These are phyloP conservation scores for Glaucomys volans DNA, from an alignment of 2,113 vertebrate species.

Conservation along the genomic window DNA sequence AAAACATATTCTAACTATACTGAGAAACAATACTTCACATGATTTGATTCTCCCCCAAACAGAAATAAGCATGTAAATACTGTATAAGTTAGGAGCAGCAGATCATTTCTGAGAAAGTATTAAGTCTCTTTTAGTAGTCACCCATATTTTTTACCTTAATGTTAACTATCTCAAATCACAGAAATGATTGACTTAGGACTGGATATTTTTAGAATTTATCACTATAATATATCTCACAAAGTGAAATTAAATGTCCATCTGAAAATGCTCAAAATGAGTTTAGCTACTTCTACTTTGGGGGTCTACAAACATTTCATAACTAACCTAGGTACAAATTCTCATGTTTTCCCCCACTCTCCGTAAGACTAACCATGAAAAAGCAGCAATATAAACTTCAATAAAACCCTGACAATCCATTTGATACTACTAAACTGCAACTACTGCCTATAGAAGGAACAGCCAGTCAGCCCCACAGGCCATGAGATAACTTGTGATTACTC, in stretches of 20 bases:
- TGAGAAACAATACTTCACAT: not conserved
- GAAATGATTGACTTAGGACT: not conserved
- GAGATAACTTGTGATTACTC: not conserved
- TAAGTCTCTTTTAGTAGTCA: not conserved
- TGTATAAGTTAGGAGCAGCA: not conserved
- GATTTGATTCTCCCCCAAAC: not conserved
- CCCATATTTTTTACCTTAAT: constrained; percentile 17
- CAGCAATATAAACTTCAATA: not conserved
- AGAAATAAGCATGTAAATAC: not conserved
- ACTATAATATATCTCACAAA: not conserved
- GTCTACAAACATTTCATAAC: not conserved
- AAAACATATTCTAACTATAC: not conserved
- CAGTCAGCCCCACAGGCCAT: not conserved
- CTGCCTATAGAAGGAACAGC: too few relatives aligned
- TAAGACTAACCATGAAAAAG: not conserved
- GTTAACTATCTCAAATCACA: constrained; percentile 1
- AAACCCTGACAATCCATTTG: not conserved
- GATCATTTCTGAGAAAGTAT: not conserved
- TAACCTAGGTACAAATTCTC: not conserved
- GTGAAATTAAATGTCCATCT: not conserved
- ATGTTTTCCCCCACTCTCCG: not conserved
- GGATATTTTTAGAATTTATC: not conserved
- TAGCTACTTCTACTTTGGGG: not conserved
- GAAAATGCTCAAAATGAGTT: not conserved
- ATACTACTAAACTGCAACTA: too few relatives aligned